These are phyloP conservation scores for Pseudomyrmex flavicornis DNA, from an alignment of 1,140 invertebrate genomes.

Conservation along the genomic window DNA sequence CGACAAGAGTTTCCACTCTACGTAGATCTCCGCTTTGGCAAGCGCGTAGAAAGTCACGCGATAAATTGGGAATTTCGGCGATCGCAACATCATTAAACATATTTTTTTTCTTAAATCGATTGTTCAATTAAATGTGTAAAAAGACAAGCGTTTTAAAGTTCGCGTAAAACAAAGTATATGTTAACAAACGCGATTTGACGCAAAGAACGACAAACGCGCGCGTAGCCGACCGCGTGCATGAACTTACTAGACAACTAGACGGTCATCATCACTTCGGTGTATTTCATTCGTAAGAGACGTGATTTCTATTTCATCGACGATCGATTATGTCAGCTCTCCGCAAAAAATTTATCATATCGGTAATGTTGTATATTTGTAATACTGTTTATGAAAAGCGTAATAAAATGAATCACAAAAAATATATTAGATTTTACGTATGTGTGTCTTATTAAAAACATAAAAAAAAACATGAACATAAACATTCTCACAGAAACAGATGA, in stretches of 20 bases:
- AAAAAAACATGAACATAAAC: no score
- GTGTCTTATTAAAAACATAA: no score
- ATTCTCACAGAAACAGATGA: no score
- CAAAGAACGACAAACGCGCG: no score
- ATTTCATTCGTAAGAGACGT: not conserved
- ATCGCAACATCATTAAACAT: not conserved
- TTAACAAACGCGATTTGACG: no score
- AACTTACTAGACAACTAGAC: no score
- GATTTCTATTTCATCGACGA: not conserved
- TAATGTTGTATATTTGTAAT: not conserved
- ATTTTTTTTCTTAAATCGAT: not conserved
- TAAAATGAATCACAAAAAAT: not conserved
- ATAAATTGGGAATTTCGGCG: constrained; percentile 38
- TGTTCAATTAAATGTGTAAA: constrained; percentile 7
- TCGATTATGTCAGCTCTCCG: not conserved
- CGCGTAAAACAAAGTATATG: not conserved
- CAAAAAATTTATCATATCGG: not conserved
- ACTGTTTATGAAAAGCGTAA: not conserved
- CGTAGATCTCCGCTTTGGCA: constrained; percentile 73
- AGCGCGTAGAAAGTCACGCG: constrained; percentile 71
- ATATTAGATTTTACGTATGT: no score
- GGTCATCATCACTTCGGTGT: not conserved
- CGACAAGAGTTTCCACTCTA: constrained; percentile 63
- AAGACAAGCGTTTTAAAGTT: not conserved
- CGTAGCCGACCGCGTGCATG: no score